Conservation (phyloP, 2,888 invertebrate genomes). For the Malachius bipustulatus region DNA sequence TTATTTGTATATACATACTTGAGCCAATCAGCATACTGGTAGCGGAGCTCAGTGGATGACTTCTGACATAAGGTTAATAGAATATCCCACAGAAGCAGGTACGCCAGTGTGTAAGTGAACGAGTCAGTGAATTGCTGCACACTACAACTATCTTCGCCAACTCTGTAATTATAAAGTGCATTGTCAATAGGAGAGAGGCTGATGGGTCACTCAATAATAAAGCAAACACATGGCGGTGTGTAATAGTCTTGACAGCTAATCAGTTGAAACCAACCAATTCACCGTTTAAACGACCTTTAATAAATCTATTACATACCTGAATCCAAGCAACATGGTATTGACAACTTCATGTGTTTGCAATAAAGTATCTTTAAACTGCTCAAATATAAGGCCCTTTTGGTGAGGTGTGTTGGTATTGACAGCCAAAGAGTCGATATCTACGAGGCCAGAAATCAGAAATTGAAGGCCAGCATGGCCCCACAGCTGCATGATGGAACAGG, state of each 20-base stretch:
- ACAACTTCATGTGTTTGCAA: constrained; percentile 38
- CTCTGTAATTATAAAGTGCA: constrained; percentile 32
- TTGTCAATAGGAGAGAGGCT: no score
- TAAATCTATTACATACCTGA: constrained; percentile 35
- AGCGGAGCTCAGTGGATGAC: constrained; percentile 57
- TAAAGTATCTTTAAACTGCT: constrained; percentile 35
- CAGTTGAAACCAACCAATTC: no score
- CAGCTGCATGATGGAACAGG: no score
- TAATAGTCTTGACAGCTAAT: no score
- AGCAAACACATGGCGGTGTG: no score
- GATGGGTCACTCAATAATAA: no score
- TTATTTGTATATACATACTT: no score
- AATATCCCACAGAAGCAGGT: constrained; percentile 61
- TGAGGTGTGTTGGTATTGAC: constrained; percentile 37
- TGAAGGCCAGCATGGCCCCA: constrained; percentile 39
- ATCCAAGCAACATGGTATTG: constrained; percentile 41
- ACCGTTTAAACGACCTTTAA: no score
- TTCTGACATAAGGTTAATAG: constrained; percentile 51
- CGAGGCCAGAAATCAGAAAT: constrained; percentile 35
- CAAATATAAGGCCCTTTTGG: constrained; percentile 34
- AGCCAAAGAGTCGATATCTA: constrained; percentile 36
- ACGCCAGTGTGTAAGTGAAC: constrained; percentile 46
- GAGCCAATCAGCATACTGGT: constrained; percentile 59
- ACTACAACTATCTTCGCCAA: constrained; percentile 46
- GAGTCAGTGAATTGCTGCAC: constrained; percentile 47